Evolutionary conservation across 2,888 invertebrate species (phyloP).

Genomic region (Horisme vitalbata): DNA sequence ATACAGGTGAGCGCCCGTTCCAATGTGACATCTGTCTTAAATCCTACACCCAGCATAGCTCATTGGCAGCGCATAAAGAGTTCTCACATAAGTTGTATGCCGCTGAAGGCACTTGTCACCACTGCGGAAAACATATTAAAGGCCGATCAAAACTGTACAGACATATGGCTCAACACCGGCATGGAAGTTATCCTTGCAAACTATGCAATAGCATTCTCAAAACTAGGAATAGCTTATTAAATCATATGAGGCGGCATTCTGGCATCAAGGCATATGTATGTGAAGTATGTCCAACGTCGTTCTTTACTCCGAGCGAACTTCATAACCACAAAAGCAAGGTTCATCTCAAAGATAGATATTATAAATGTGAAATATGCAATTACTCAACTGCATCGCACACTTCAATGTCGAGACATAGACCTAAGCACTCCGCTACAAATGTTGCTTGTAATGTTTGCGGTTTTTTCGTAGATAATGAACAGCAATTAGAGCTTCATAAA

Average conservation of each 20-base stretch:
- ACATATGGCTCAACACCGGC: slow-evolving; percentile 52
- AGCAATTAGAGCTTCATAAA: slow-evolving; percentile 52
- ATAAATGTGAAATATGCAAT: slow-evolving; percentile 56
- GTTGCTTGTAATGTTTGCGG: slow-evolving; percentile 59
- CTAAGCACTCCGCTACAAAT: slow-evolving; percentile 51
- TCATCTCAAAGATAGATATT: slow-evolving; percentile 47
- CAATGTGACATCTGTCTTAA: slow-evolving; percentile 55
- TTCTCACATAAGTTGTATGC: slow-evolving; percentile 47
- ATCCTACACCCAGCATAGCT: slow-evolving; percentile 55
- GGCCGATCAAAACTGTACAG: slow-evolving; percentile 53
- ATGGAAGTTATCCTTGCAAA: slow-evolving; percentile 42
- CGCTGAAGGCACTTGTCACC: slow-evolving; percentile 56
- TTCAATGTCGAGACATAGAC: slow-evolving; percentile 48
- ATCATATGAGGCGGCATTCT: slow-evolving; percentile 60
- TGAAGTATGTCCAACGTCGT: slow-evolving; percentile 61
- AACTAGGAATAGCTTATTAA: slow-evolving; percentile 35
- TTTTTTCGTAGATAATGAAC: slow-evolving; percentile 49
- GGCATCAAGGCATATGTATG: slow-evolving; percentile 58
- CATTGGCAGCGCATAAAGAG: slow-evolving; percentile 58
- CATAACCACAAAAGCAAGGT: slow-evolving; percentile 54
- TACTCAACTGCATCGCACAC: slow-evolving; percentile 44
- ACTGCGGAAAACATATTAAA: slow-evolving; percentile 59
- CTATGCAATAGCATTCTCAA: slow-evolving; percentile 52
- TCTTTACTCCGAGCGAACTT: slow-evolving; percentile 57
- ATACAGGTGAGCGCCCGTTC: slow-evolving; percentile 59